Percentiles rank a stretch among this genome's conserved stretches.
Evolutionary conservation across 2,888 invertebrate species (phyloP).

Genomic region (Cheilosia pagana): DNA sequence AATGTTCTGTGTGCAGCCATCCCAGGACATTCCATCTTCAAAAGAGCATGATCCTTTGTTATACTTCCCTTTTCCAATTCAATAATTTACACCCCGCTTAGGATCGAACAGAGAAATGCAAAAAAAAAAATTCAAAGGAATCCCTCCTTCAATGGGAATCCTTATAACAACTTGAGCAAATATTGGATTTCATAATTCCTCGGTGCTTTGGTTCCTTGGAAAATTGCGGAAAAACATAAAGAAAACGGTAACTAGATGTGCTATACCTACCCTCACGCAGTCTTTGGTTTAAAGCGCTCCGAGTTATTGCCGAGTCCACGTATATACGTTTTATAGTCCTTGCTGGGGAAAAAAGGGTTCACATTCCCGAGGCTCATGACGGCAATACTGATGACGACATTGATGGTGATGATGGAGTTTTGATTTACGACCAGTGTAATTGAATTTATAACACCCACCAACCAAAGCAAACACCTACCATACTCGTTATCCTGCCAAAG

Average conservation of each 20-base stretch:
- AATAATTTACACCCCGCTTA: conserved; percentile 57
- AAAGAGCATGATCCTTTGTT: conserved; percentile 71
- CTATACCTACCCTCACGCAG: background rate
- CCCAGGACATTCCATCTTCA: conserved; percentile 54
- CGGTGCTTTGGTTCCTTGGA: background rate
- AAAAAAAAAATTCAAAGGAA: conserved; percentile 22
- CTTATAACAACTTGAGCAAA: conserved; percentile 62
- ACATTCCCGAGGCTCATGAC: background rate
- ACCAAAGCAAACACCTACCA: conserved; percentile 18
- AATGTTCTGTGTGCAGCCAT: conserved; percentile 2
- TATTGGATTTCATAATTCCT: conserved; percentile 65
- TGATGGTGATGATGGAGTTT: conserved; percentile 53
- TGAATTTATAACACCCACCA: conserved; percentile 56
- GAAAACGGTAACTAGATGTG: conserved; percentile 33
- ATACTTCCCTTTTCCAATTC: conserved; percentile 63
- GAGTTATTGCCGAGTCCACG: conserved; percentile 43
- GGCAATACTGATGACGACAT: conserved; percentile 20
- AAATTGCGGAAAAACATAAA: conserved; percentile 17
- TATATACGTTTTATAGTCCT: conserved; percentile 10
- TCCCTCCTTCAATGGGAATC: conserved; percentile 14
- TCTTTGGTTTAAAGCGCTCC: conserved; percentile 40
- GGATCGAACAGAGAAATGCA: background rate
- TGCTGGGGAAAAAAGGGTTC: conserved; percentile 12
- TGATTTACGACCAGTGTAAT: conserved; percentile 66
- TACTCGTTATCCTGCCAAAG: conserved; percentile 2